These are phyloP conservation scores for Parotia lawesii DNA, from an alignment of 2,113 vertebrate genomes.

Conservation along the genomic window DNA sequence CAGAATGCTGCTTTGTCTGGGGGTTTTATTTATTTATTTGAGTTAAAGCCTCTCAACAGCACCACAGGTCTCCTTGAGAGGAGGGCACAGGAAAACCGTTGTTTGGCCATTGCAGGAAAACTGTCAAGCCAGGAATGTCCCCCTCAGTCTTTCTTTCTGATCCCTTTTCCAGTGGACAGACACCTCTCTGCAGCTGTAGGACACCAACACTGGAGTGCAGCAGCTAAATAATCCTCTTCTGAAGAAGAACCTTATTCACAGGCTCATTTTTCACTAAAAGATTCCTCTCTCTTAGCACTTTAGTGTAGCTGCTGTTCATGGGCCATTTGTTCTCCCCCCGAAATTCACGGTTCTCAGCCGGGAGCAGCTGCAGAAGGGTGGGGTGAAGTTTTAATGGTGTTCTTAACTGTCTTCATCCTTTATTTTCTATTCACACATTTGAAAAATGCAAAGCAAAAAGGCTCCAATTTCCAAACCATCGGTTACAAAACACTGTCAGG, in stretches of 20 bases:
- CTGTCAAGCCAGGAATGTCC: neutral
- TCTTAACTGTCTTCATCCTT: neutral
- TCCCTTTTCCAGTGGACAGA: neutral
- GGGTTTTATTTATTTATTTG: neutral
- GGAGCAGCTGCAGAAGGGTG: neutral
- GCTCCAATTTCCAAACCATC: neutral
- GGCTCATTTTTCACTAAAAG: neutral
- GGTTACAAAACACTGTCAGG: accelerated
- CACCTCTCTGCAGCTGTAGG: neutral
- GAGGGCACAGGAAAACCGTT: neutral
- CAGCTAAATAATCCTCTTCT: neutral
- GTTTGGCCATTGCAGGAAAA: neutral
- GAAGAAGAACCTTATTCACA: neutral
- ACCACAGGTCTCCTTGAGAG: neutral
- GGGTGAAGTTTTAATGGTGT: neutral
- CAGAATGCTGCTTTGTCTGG: neutral
- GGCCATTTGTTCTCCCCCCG: neutral
- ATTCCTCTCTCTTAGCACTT: neutral
- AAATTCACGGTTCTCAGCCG: neutral
- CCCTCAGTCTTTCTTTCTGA: neutral
- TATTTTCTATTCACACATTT: neutral
- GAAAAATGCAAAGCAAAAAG: neutral
- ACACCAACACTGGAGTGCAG: neutral
- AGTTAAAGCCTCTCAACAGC: neutral
- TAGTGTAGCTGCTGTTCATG: neutral